Conservation (phyloP, 2,113 vertebrate species). For the Erinaceus europaeus region DNA sequence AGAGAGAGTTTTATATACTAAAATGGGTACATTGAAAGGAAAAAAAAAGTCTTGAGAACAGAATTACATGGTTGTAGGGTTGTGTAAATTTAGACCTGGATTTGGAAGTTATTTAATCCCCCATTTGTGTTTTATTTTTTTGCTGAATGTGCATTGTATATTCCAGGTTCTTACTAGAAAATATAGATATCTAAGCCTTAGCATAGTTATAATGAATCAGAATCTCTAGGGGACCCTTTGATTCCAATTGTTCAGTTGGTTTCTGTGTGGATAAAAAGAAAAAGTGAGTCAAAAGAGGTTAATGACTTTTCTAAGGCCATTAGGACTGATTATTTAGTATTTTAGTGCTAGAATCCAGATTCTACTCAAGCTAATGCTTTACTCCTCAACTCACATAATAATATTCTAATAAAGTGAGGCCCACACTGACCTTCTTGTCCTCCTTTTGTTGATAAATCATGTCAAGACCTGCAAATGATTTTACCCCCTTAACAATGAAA, state of each 20-base stretch:
- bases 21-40: not conserved
- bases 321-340: not conserved
- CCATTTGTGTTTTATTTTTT: constrained; percentile 4
- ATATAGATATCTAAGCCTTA: not conserved
- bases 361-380: not conserved
- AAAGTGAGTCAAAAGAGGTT: not conserved
- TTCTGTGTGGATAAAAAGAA: not conserved
- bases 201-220: not conserved
- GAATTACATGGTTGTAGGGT: not conserved
- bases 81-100: not conserved
- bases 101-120: not conserved
- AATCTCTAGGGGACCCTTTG: not conserved
- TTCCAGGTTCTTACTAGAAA: not conserved
- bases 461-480: constrained; percentile 77
- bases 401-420: constrained; percentile 44
- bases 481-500: constrained; percentile 76
- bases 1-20: not conserved
- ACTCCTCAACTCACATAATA: constrained; percentile 30
- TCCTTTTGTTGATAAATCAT: constrained; percentile 71
- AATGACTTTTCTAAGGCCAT: not conserved
- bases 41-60: not conserved
- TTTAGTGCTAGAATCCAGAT: not conserved
- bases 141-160: not conserved
- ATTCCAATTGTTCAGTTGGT: not conserved
- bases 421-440: constrained; percentile 41